These are phyloP conservation scores for Lophochroa leadbeateri DNA, from an alignment of 2,113 vertebrate species.

Conservation along the genomic window DNA sequence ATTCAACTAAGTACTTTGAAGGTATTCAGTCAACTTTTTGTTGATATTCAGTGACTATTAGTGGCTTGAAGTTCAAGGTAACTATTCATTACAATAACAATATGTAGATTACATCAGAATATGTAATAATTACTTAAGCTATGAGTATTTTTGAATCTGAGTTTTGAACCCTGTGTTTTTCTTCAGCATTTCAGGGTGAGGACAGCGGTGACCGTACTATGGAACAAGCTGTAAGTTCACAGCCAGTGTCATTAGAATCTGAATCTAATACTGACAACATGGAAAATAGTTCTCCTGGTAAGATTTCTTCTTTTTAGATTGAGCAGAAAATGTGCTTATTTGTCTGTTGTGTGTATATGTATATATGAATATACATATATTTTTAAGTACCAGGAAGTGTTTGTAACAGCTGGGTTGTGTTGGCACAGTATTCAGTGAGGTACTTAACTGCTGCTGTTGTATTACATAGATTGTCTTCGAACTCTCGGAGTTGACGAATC, in stretches of 20 bases:
- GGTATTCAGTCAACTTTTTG: background rate
- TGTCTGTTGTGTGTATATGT: background rate
- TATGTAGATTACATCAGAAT: background rate
- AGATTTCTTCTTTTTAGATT: background rate
- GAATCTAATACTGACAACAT: slow-evolving; percentile 79
- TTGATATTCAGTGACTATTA: background rate
- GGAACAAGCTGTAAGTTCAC: slow-evolving; percentile 79
- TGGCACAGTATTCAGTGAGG: background rate
- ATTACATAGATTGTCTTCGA: too few relatives aligned
- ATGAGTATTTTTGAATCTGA: background rate
- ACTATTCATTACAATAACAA: background rate
- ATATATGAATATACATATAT: background rate
- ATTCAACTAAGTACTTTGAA: background rate
- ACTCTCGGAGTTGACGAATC: too few relatives aligned
- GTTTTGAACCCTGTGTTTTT: slow-evolving; percentile 45
- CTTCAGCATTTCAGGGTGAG: slow-evolving; percentile 76
- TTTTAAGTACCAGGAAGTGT: background rate
- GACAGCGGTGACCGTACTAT: slow-evolving; percentile 72
- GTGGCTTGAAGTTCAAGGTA: background rate
- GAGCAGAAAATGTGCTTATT: background rate
- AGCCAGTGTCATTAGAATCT: slow-evolving; percentile 74
- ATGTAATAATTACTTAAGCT: background rate
- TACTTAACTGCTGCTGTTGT: background rate
- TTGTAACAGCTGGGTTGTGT: background rate
- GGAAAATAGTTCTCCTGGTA: slow-evolving; percentile 87